Conservation (phyloP, 2,888 invertebrate genomes). For the Ischnus inquisitorius region DNA sequence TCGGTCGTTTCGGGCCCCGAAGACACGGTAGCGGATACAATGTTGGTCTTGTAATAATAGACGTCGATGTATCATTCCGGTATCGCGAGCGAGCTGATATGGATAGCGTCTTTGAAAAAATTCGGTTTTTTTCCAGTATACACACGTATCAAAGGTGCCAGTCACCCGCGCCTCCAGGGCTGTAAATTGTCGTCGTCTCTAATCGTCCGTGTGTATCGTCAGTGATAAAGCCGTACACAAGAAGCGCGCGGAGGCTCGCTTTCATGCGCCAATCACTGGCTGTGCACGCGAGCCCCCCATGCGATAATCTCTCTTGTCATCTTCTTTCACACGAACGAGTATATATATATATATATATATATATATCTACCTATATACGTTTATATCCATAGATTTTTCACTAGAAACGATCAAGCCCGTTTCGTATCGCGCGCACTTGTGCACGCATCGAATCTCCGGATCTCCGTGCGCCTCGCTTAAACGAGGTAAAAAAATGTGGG, state of each 20-base stretch:
- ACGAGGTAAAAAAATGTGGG: slow-evolving; percentile 22
- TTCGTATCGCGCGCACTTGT: background rate
- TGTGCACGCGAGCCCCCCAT: slow-evolving; percentile 75
- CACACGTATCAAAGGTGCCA: slow-evolving; percentile 14
- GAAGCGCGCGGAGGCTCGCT: slow-evolving; percentile 73
- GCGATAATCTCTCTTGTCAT: slow-evolving; percentile 15
- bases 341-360: too few species aligned
- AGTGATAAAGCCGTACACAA: slow-evolving; percentile 57
- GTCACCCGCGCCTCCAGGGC: background rate
- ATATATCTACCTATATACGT: background rate
- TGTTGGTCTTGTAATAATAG: background rate
- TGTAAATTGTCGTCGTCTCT: slow-evolving; percentile 3
- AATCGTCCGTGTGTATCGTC: slow-evolving; percentile 54
- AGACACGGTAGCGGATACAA: slow-evolving; percentile 1
- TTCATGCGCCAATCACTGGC: slow-evolving; percentile 78
- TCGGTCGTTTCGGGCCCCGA: background rate
- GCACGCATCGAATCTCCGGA: background rate
- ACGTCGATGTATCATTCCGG: background rate
- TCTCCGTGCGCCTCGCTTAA: slow-evolving; percentile 11
- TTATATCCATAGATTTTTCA: background rate
- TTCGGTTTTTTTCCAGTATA: background rate
- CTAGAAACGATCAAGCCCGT: background rate
- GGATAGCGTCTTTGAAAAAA: background rate
- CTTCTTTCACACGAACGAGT: background rate
- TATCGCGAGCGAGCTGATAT: background rate